These are phyloP conservation scores for Leucopsar rothschildi DNA, from an alignment of 2,113 vertebrate genomes.

Conservation along the genomic window DNA sequence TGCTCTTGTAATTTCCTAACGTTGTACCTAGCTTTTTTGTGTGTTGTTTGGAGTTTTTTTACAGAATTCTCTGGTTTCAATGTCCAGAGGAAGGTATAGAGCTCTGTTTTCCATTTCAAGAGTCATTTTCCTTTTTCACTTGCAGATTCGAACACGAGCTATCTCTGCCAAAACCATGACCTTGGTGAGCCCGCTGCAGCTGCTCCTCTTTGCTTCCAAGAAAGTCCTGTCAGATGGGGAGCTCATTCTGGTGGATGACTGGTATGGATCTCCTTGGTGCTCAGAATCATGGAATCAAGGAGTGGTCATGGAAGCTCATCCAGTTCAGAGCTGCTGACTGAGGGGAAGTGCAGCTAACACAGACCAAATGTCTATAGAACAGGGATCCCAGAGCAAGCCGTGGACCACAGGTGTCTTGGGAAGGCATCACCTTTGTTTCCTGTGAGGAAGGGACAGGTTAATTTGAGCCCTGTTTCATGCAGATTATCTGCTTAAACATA, in stretches of 20 bases:
- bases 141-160: conserved; percentile 92
- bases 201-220: conserved; percentile 92
- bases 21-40: background rate
- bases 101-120: background rate
- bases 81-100: background rate
- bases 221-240: conserved; percentile 86
- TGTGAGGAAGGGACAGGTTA: background rate
- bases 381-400: background rate
- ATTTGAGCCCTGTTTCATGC: background rate
- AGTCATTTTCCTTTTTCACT: background rate
- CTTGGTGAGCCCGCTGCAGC: conserved; percentile 90
- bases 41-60: background rate
- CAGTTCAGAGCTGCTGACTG: background rate
- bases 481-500: background rate
- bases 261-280: conserved; percentile 71
- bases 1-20: background rate
- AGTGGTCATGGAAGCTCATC: background rate
- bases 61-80: background rate
- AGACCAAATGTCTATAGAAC: background rate
- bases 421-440: background rate
- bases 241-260: conserved; percentile 86
- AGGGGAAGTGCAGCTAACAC: background rate
- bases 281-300: background rate
- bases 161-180: conserved; percentile 98
- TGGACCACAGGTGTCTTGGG: background rate